Conservation (phyloP, 2,113 vertebrate species). For the Opisthocomus hoazin region DNA sequence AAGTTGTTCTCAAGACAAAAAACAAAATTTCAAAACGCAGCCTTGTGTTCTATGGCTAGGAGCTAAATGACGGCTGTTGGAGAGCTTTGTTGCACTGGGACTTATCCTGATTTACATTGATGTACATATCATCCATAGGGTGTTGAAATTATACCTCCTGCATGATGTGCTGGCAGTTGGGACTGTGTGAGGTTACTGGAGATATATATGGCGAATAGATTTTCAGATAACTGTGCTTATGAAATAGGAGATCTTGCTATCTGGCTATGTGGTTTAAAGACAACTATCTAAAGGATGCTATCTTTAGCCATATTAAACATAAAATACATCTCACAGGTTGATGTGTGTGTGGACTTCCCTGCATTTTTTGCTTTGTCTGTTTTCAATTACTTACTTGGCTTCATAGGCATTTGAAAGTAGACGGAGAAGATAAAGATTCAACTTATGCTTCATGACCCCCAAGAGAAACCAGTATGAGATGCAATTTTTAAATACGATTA, state of each 20-base stretch:
- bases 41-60: background rate
- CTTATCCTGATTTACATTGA: background rate
- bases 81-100: background rate
- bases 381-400: background rate
- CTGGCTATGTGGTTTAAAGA: background rate
- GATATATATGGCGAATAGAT: background rate
- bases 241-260: background rate
- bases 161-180: background rate
- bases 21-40: background rate
- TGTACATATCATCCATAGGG: background rate
- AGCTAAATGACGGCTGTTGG: background rate
- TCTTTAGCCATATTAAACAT: background rate
- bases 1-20: background rate
- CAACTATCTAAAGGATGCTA: background rate
- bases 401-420: background rate
- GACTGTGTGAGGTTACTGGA: background rate
- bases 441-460: background rate
- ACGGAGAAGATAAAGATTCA: background rate
- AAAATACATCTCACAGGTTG: background rate
- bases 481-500: background rate
- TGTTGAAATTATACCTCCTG: background rate
- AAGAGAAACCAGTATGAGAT: background rate
- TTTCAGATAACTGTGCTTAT: background rate
- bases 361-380: background rate
- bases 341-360: background rate